phyloP scores from a whole-genome alignment of 2,888 invertebrate genomes.

The Hypomecis atomaria region DNA sequence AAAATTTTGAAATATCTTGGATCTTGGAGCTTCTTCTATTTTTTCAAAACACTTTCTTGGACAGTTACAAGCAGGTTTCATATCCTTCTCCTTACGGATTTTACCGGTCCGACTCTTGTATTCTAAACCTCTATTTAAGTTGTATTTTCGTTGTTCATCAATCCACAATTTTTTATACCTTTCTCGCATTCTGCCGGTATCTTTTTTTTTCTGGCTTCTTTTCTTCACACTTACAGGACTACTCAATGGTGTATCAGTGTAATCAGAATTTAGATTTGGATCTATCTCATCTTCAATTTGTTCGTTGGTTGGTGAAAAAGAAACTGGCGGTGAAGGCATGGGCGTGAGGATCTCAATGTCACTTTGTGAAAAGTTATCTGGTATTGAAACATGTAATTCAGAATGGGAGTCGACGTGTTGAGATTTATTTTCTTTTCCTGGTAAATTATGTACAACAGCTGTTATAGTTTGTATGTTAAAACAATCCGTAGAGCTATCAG shows the following conservation, averaged over 20 bases:
- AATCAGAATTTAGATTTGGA: constrained; percentile 16
- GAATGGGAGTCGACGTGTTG: background rate
- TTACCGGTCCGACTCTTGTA: constrained; percentile 16
- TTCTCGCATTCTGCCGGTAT: constrained; percentile 3
- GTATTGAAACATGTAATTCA: constrained; percentile 2
- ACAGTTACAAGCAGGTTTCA: constrained; percentile 14
- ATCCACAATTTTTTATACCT: background rate
- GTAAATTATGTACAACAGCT: constrained; percentile 5
- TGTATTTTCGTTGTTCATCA: too few relatives aligned
- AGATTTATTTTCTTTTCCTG: constrained; percentile 5
- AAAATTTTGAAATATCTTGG: constrained; percentile 1
- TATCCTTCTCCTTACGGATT: constrained; percentile 10
- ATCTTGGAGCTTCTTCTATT: constrained; percentile 20
- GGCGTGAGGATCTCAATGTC: constrained; percentile 11
- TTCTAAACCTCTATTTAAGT: constrained; percentile 14
- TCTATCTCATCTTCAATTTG: constrained; percentile 7
- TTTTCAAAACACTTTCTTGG: constrained; percentile 21
- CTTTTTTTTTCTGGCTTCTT: constrained; percentile 5
- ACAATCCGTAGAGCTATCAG: constrained; percentile 13
- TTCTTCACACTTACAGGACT: constrained; percentile 12
- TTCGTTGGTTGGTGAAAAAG: constrained; percentile 16
- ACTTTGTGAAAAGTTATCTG: constrained; percentile 5
- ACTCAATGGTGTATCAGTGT: constrained; percentile 21
- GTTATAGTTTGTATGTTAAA: constrained; percentile 3
- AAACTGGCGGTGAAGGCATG: constrained; percentile 9